Evolutionary conservation across 2,888 invertebrate genomes (phyloP), one percentile per base, ranked within the genome.

Genomic region (Athalia circularis): DNA sequence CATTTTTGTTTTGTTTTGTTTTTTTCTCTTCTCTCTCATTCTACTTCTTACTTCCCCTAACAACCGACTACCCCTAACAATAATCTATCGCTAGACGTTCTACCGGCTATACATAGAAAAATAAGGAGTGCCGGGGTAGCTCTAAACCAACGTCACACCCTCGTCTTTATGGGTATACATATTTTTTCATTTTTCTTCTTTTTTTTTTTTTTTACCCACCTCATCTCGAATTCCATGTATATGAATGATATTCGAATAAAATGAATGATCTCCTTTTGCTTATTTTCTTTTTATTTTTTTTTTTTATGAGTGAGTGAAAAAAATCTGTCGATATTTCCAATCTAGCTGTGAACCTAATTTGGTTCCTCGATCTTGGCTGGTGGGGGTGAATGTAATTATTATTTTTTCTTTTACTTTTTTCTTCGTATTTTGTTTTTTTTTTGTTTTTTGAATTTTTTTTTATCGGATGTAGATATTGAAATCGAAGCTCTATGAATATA

Each of bases 101-200:
- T 57, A 47, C 70, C 11, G 47, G n/a, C 70, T 9, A 68, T 50
- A 11, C 11, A 5, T 9, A 54, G 52, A 68, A 11, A 68, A 29
- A 6, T 45, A 48, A 13, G 47, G 70, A 59, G 59, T 70, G 70
- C 57, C 70, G 11, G 52, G 15, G 45, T 72, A 57, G 11, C 59
- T 47, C 59, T 57, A n/a, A 72, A 72, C 13, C 47, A 47, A 47
- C 70, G 70, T 72, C 70, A 59, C 70, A 72, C 70, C 70, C 70
- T 72, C 45, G 70, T 72, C 59, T 11, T 4, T 9, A 11, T 54
- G 7, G 4, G 0, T 54, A 11, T n/a, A 5, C 9, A 9, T n/a
- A 11, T 54, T 54, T 52, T 54, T 54, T 54, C 9, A 9, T 5
- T 54, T n/a, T 7, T n/a, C n/a, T 54, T 0, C 6, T 54, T 7